phyloP scores from a whole-genome alignment of 2,797 vertebrate species.

The Streptopelia turtur region DNA sequence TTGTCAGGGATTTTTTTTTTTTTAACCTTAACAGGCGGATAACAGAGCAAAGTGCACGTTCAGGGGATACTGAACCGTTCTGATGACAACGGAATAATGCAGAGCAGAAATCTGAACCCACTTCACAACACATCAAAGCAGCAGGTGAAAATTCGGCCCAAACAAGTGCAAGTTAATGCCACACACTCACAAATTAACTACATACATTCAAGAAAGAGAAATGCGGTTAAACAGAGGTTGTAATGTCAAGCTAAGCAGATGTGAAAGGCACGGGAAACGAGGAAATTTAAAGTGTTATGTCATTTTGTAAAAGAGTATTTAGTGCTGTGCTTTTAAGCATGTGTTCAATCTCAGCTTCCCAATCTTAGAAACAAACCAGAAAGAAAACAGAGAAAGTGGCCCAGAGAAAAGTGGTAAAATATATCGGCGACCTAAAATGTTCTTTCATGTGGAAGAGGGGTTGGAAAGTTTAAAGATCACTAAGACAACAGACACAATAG shows the following conservation, averaged over 20 bases:
- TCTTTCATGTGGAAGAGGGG: not conserved
- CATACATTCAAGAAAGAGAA: fast-evolving
- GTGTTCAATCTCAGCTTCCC: not conserved
- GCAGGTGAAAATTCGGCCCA: not conserved
- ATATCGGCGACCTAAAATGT: not conserved
- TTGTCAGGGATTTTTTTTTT: too few relatives aligned
- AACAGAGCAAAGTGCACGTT: not conserved
- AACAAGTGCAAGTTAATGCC: not conserved
- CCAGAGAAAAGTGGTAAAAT: not conserved
- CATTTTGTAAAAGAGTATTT: not conserved
- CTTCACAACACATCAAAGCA: fast-evolving
- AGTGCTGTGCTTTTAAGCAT: not conserved
- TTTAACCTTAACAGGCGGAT: not conserved
- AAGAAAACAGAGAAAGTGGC: not conserved
- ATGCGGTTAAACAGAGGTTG: not conserved
- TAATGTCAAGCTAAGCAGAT: not conserved
- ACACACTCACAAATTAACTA: not conserved
- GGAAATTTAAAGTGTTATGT: not conserved
- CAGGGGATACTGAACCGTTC: not conserved
- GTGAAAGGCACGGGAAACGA: not conserved
- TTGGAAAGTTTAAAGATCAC: not conserved
- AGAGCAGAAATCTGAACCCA: not conserved
- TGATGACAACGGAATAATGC: fast-evolving
- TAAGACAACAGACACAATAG: fast-evolving
- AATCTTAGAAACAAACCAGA: not conserved